A percentile compares a stretch with the other conserved stretches of the same genome.
Evolutionary conservation across 1,140 invertebrate species (phyloP).

Genomic region (Brachionus manjavacas): DNA sequence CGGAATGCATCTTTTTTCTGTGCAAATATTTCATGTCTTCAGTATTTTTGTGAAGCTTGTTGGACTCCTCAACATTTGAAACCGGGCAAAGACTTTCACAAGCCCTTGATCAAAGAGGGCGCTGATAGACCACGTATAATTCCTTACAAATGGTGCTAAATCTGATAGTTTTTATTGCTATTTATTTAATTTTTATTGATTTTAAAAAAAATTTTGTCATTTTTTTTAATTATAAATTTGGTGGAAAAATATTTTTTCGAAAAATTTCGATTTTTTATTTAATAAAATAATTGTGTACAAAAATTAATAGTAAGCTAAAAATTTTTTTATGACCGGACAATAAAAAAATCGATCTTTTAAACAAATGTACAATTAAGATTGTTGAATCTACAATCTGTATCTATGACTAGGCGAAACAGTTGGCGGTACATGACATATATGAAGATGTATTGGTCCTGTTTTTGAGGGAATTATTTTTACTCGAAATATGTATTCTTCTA

Average conservation of each 20-base stretch:
- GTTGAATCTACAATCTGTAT: not conserved
- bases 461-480: not conserved
- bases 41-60: slow-evolving; percentile 99
- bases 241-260: not conserved
- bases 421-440: not conserved
- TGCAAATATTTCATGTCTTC: slow-evolving; percentile 93
- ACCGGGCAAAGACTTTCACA: slow-evolving; percentile 93
- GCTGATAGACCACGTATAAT: slow-evolving; percentile 70
- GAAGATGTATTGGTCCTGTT: slow-evolving; percentile 32
- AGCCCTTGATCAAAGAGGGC: slow-evolving; percentile 96
- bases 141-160: slow-evolving; percentile 34
- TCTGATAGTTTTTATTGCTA: not conserved
- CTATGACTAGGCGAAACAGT: not conserved
- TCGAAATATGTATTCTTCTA: slow-evolving; percentile 37
- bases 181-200: not conserved
- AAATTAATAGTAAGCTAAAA: not conserved
- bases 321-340: not conserved
- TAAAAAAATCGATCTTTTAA: not conserved
- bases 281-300: not conserved
- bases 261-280: not conserved
- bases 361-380: not conserved
- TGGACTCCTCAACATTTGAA: slow-evolving; percentile 96
- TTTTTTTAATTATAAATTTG: not conserved
- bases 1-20: slow-evolving; percentile 99
- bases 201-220: not conserved